Conservation (phyloP, 2,113 vertebrate species). For the Ramphastos sulfuratus region DNA sequence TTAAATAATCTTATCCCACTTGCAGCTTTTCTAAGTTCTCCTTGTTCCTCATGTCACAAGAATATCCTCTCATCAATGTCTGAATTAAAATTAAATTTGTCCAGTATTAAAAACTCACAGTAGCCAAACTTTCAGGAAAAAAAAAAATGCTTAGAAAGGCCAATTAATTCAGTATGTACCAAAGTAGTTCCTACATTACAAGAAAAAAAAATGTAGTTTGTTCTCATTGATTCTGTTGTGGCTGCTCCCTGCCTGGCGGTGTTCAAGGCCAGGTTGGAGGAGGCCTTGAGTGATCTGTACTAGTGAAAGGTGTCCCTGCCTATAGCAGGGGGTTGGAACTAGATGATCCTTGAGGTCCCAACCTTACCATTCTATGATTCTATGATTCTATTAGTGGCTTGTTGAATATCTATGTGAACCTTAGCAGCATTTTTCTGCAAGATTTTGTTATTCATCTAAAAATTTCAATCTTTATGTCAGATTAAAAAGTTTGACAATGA, state of each 20-base stretch:
- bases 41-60: neutral
- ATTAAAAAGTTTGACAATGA: neutral
- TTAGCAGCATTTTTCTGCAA: neutral
- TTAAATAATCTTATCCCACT: neutral
- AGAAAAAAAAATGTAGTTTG: rapidly evolving
- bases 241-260: no score
- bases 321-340: no score
- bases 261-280: no score
- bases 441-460: neutral
- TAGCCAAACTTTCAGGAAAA: neutral
- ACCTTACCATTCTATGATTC: no score
- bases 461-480: neutral
- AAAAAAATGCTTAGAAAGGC: neutral
- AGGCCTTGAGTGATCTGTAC: no score
- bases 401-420: neutral
- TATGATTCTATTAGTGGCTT: neutral
- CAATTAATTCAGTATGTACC: neutral
- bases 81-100: neutral
- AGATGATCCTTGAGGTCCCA: no score
- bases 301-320: no score
- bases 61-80: neutral
- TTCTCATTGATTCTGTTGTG: neutral
- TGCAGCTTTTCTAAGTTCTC: neutral
- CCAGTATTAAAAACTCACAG: neutral
- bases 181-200: neutral